Conservation (phyloP, 2,797 vertebrate species). For the Leptoclinus maculatus region DNA sequence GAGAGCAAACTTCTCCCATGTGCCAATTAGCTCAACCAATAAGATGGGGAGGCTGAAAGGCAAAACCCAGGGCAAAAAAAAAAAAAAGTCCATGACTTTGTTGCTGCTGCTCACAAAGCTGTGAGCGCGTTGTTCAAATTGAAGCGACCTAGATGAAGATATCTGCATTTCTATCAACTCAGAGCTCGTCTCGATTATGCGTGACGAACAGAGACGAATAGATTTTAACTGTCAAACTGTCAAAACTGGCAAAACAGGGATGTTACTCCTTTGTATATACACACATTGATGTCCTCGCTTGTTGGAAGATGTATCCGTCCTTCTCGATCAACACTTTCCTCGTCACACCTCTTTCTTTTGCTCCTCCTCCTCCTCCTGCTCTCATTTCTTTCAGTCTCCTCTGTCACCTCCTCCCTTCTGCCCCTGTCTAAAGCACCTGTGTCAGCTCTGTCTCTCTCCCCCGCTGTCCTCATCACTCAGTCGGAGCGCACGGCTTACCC, state of each 20-base stretch:
- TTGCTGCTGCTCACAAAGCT: slow-evolving; percentile 1
- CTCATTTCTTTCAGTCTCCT: slow-evolving; percentile 23
- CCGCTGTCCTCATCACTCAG: slow-evolving; percentile 68
- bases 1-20: not conserved
- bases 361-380: slow-evolving; percentile 17
- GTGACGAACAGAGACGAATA: not conserved
- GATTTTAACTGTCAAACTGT: slow-evolving; percentile 5
- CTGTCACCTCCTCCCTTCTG: slow-evolving; percentile 24
- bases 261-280: not conserved
- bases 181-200: not conserved
- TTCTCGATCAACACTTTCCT: slow-evolving; percentile 34
- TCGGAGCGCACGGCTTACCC: slow-evolving; percentile 34
- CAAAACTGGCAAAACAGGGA: not conserved
- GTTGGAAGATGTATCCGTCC: slow-evolving; percentile 26
- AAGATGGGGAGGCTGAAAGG: not conserved
- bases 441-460: slow-evolving; percentile 66
- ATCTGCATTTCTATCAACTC: not conserved
- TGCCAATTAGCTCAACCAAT: slow-evolving; percentile 1
- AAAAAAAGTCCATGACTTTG: not conserved
- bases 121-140: not conserved
- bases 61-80: not conserved
- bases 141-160: not conserved
- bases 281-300: slow-evolving; percentile 23
- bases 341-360: slow-evolving; percentile 18
- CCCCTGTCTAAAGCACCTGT: slow-evolving; percentile 63